Conservation (phyloP, 2,888 invertebrate species). For the Melanchra persicariae region DNA sequence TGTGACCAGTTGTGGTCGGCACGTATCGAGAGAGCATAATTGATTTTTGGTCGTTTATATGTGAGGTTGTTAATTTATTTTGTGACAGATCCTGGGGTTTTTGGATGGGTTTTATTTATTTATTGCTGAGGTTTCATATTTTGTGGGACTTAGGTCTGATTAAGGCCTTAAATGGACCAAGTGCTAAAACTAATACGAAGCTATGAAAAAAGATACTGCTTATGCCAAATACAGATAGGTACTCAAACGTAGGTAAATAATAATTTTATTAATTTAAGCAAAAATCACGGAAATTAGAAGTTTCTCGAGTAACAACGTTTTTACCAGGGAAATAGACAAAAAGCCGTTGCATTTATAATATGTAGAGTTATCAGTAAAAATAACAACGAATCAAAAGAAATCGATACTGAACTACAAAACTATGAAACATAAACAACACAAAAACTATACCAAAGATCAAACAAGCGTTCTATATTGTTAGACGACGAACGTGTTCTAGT, state of each 20-base stretch:
- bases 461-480: constrained; percentile 64
- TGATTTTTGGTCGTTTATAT: constrained; percentile 49
- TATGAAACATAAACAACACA: background rate
- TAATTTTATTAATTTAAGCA: no score
- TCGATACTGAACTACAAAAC: background rate
- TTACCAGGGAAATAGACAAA: background rate
- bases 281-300: no score
- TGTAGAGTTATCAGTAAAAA: background rate
- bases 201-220: no score
- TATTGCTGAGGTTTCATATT: background rate
- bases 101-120: background rate
- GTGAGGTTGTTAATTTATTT: constrained; percentile 27
- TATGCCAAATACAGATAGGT: no score
- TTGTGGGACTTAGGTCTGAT: background rate
- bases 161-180: background rate
- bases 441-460: constrained; percentile 14
- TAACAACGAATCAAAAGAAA: background rate
- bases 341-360: background rate
- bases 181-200: background rate
- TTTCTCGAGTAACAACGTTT: background rate
- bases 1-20: constrained; percentile 49
- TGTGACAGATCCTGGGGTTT: constrained; percentile 7
- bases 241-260: no score
- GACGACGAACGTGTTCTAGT: constrained; percentile 77
- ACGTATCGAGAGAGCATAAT: constrained; percentile 47